A percentile compares a stretch with the other conserved stretches of the same genome.
Evolutionary conservation across 2,888 invertebrate species (phyloP).

Genomic region (Melanotus villosus): DNA sequence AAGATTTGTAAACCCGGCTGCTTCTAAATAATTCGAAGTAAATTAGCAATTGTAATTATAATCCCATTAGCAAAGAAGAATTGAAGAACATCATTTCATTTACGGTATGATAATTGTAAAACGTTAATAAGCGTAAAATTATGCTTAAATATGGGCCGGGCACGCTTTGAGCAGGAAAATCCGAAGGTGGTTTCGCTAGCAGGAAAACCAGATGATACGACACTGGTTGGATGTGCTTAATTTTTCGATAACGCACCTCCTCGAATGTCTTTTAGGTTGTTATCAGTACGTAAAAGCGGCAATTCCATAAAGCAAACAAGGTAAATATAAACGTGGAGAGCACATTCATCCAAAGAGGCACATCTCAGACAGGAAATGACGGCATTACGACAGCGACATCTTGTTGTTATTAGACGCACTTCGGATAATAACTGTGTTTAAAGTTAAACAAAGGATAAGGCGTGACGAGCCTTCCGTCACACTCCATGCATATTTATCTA

Average conservation of each 20-base stretch:
- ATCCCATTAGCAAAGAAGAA: constrained; percentile 11
- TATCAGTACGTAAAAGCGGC: constrained; percentile 37
- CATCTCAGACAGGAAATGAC: constrained; percentile 48
- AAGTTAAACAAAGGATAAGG: constrained; percentile 51
- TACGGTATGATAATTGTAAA: no score
- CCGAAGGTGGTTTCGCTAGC: not conserved
- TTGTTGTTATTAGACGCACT: constrained; percentile 49
- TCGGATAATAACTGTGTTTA: constrained; percentile 49
- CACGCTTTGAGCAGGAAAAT: not conserved
- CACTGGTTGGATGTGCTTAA: not conserved
- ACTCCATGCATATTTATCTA: constrained; percentile 41
- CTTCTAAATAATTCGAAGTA: constrained; percentile 7
- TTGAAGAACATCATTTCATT: constrained; percentile 7
- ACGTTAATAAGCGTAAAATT: constrained; percentile 3
- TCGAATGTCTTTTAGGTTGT: constrained; percentile 17
- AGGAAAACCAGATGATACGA: not conserved
- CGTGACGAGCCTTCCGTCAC: constrained; percentile 50
- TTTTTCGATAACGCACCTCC: constrained; percentile 21
- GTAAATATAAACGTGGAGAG: constrained; percentile 35
- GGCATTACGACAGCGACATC: constrained; percentile 46
- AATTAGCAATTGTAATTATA: constrained; percentile 23
- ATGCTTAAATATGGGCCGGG: constrained; percentile 4
- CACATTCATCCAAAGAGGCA: constrained; percentile 38
- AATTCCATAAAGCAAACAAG: constrained; percentile 34
- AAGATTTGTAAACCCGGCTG: not conserved